Conservation (phyloP, 2,113 vertebrate genomes). For the Emydura subglobosa region DNA sequence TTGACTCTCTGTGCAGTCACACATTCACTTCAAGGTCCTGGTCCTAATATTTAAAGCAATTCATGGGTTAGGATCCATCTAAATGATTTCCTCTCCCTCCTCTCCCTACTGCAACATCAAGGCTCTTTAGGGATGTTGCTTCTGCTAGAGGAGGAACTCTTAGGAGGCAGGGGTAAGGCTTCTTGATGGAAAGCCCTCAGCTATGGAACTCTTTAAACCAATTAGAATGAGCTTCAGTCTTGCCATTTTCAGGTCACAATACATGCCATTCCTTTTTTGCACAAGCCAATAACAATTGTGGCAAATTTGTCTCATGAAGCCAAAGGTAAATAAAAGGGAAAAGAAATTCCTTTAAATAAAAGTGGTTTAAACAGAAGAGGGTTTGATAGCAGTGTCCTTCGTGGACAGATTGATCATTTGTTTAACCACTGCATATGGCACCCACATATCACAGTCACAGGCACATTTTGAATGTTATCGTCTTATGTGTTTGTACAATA, state of each 20-base stretch:
- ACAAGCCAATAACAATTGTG: background rate
- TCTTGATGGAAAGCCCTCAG: background rate
- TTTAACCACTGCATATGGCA: background rate
- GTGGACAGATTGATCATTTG: background rate
- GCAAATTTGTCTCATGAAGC: background rate
- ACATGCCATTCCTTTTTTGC: background rate
- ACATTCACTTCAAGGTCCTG: background rate
- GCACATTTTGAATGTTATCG: background rate
- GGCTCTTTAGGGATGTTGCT: background rate
- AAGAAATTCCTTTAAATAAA: background rate
- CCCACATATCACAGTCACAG: background rate
- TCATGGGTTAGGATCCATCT: background rate
- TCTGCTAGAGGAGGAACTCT: background rate
- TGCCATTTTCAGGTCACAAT: background rate
- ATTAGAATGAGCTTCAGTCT: background rate
- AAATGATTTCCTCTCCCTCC: background rate
- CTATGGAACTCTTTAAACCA: background rate
- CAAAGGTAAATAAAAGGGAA: background rate
- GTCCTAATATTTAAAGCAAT: background rate
- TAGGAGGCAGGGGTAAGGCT: background rate
- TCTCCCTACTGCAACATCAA: background rate
- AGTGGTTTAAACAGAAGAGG: background rate
- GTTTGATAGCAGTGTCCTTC: background rate
- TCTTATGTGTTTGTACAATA: background rate
- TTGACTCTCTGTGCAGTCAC: background rate